phyloP scores from a whole-genome alignment of 2,888 invertebrate species.

The Helicoverpa assulta region DNA sequence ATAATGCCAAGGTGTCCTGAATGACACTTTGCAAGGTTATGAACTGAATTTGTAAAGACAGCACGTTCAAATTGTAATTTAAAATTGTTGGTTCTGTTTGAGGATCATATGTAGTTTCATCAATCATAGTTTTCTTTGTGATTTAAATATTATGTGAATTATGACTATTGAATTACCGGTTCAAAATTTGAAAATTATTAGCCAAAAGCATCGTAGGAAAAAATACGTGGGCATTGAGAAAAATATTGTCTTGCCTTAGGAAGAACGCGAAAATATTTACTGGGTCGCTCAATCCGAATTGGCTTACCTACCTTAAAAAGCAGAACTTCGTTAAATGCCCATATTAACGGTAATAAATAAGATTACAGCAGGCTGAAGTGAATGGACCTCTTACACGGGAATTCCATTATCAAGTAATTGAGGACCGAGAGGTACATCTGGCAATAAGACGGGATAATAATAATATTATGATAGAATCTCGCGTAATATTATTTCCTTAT shows the following conservation, averaged over 20 bases:
- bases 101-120: neutral
- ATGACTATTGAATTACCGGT: neutral
- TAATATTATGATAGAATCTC: slow-evolving; percentile 27
- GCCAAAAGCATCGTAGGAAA: no score
- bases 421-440: slow-evolving; percentile 5
- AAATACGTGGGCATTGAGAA: no score
- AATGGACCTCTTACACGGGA: slow-evolving; percentile 13
- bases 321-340: slow-evolving; percentile 40
- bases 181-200: no score
- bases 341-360: slow-evolving; percentile 40
- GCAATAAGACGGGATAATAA: slow-evolving; percentile 15
- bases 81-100: neutral
- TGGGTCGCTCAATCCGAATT: slow-evolving; percentile 8
- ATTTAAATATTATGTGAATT: neutral
- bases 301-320: slow-evolving; percentile 20
- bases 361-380: slow-evolving; percentile 19
- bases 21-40: slow-evolving; percentile 43
- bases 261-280: neutral
- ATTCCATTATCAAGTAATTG: slow-evolving; percentile 43
- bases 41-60: neutral
- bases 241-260: no score
- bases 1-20: slow-evolving; percentile 47
- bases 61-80: slow-evolving; percentile 1
- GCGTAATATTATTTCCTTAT: neutral
- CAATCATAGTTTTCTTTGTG: neutral